A percentile compares a stretch with the other conserved stretches of the same genome.
These are phyloP conservation scores for Thysanoteuthis rhombus DNA, from an alignment of 2,888 invertebrate species.

Conservation along the genomic window DNA sequence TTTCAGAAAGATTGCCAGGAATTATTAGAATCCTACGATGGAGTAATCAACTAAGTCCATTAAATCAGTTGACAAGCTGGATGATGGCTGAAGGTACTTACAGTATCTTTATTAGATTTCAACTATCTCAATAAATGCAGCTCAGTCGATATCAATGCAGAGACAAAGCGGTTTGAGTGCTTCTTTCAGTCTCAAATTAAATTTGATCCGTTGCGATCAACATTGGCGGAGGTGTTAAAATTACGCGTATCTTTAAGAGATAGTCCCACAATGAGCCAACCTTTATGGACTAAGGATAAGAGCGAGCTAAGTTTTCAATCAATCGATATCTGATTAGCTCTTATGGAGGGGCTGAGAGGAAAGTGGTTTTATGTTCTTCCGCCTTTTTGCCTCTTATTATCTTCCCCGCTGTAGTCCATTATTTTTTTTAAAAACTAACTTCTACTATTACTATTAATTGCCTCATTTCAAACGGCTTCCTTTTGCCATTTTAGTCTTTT, in stretches of 20 bases:
- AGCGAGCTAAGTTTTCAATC: background rate
- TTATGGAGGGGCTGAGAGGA: background rate
- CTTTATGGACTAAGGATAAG: background rate
- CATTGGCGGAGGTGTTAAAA: background rate
- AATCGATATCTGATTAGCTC: background rate
- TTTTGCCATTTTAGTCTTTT: too few species aligned
- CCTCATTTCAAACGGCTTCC: too few species aligned
- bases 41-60: background rate
- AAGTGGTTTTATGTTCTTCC: background rate
- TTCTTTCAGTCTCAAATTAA: background rate
- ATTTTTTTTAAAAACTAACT: too few species aligned
- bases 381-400: conserved; percentile 1
- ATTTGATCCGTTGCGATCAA: background rate
- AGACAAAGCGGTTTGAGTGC: background rate
- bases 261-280: background rate
- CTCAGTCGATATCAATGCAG: background rate
- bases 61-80: background rate
- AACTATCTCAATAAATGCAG: background rate
- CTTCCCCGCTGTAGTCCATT: too few species aligned
- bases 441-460: too few species aligned
- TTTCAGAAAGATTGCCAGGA: background rate
- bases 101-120: background rate
- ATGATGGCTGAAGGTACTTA: background rate
- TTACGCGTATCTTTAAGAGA: background rate
- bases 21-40: background rate